Evolutionary conservation across 2,888 invertebrate species (phyloP).

Genomic region (Hermaeophaga mercurialis): DNA sequence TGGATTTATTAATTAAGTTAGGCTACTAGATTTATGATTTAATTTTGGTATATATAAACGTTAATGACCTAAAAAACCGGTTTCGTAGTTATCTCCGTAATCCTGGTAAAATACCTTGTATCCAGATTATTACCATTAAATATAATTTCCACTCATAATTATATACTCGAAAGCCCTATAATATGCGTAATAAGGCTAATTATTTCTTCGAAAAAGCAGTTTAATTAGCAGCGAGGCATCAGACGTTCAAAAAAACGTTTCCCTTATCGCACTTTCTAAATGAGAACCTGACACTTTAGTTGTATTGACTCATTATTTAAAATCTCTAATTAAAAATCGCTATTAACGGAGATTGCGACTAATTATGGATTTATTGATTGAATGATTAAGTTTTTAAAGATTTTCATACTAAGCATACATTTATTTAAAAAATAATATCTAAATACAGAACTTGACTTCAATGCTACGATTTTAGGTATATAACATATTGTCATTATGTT

Average conservation of each 20-base stretch:
- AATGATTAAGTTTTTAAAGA: background rate
- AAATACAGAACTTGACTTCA: no score
- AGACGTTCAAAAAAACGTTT: constrained; percentile 10
- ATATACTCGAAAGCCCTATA: constrained; percentile 22
- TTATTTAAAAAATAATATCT: no score
- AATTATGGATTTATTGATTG: background rate
- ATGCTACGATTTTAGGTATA: no score
- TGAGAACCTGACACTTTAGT: constrained; percentile 19
- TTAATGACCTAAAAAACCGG: constrained; percentile 24
- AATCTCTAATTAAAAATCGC: constrained; percentile 9
- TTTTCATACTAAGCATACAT: no score
- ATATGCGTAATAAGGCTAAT: constrained; percentile 16
- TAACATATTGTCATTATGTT: no score
- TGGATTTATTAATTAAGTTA: constrained; percentile 6
- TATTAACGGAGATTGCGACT: background rate
- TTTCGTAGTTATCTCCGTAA: constrained; percentile 26
- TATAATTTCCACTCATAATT: constrained; percentile 30
- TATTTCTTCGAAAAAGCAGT: constrained; percentile 10
- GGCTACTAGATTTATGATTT: constrained; percentile 18
- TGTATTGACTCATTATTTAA: constrained; percentile 14
- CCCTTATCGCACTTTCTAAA: constrained; percentile 14
- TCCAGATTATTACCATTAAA: constrained; percentile 34
- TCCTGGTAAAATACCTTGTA: constrained; percentile 27
- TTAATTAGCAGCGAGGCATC: constrained; percentile 2
- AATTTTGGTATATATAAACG: constrained; percentile 8